Conservation (phyloP, 1,140 invertebrate species). For the Saccostrea echinata region DNA sequence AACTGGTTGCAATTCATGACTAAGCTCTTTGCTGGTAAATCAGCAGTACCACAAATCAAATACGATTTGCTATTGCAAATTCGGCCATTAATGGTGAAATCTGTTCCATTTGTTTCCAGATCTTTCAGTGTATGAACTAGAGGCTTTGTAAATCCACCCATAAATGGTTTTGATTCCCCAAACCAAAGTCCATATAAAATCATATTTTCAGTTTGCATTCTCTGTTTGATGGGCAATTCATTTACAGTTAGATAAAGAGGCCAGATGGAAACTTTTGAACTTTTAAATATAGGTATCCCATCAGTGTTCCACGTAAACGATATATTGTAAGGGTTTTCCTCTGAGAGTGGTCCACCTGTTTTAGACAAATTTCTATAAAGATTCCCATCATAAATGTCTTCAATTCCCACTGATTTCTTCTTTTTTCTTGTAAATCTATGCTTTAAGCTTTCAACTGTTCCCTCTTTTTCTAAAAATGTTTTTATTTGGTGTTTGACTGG, state of each 20-base stretch:
- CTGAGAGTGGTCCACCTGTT: constrained; percentile 15
- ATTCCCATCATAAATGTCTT: constrained; percentile 44
- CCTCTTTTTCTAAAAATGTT: not conserved
- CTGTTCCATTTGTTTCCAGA: constrained; percentile 39
- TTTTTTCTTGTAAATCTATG: constrained; percentile 30
- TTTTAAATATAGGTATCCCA: constrained; percentile 59
- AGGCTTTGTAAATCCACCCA: constrained; percentile 40
- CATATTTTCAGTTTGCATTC: constrained; percentile 46
- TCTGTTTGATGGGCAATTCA: constrained; percentile 50
- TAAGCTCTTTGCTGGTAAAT: constrained; percentile 46
- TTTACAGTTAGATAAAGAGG: constrained; percentile 51
- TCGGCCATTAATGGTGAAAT: constrained; percentile 9
- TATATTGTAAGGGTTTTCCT: constrained; percentile 49
- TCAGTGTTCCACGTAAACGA: constrained; percentile 59
- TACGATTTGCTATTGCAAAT: not conserved
- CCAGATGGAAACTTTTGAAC: constrained; percentile 53
- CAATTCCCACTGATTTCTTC: not conserved
- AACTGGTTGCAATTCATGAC: constrained; percentile 38
- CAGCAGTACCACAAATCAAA: constrained; percentile 47
- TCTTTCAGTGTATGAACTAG: constrained; percentile 20
- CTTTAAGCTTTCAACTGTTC: not conserved
- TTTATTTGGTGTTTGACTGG: constrained; percentile 28
- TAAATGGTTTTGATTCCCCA: constrained; percentile 50
- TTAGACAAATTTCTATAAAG: constrained; percentile 2
- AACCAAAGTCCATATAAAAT: constrained; percentile 58